phyloP scores from a whole-genome alignment of 2,888 invertebrate genomes.

The Sphaeridia pumilis region DNA sequence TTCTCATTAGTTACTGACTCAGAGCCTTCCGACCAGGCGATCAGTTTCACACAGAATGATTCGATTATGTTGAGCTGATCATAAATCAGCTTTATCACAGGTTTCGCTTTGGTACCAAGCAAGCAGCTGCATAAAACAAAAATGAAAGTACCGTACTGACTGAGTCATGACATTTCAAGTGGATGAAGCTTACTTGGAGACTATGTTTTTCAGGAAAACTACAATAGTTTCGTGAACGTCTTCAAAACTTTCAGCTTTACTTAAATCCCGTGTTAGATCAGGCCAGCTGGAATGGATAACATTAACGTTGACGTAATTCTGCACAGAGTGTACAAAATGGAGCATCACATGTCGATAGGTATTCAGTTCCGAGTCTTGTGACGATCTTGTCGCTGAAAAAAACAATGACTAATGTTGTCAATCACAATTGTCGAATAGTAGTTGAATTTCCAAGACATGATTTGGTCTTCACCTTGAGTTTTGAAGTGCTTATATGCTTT shows the following conservation, averaged over 20 bases:
- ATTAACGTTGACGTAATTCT: constrained; percentile 64
- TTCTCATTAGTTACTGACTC: constrained; percentile 16
- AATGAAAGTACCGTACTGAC: background rate
- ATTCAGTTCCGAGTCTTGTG: constrained; percentile 59
- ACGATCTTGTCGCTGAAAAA: constrained; percentile 40
- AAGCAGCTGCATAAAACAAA: constrained; percentile 48
- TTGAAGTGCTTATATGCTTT: constrained; percentile 48
- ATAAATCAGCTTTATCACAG: constrained; percentile 54
- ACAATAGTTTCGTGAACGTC: constrained; percentile 61
- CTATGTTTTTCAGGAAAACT: constrained; percentile 59
- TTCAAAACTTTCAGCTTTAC: constrained; percentile 55
- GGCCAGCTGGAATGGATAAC: constrained; percentile 64
- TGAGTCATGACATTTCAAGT: background rate
- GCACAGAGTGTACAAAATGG: constrained; percentile 60
- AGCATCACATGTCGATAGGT: constrained; percentile 62
- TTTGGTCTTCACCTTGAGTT: constrained; percentile 20
- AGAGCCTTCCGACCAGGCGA: constrained; percentile 3
- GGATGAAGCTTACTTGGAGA: constrained; percentile 47
- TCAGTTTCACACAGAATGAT: constrained; percentile 25
- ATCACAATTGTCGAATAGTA: too few relatives aligned
- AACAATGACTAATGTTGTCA: too few relatives aligned
- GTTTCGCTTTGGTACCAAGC: constrained; percentile 56
- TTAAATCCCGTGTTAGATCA: constrained; percentile 56
- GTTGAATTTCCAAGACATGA: too few relatives aligned
- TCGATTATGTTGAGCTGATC: constrained; percentile 30